These are phyloP conservation scores for Onchidella celtica DNA, from an alignment of 2,888 invertebrate species.

Conservation along the genomic window DNA sequence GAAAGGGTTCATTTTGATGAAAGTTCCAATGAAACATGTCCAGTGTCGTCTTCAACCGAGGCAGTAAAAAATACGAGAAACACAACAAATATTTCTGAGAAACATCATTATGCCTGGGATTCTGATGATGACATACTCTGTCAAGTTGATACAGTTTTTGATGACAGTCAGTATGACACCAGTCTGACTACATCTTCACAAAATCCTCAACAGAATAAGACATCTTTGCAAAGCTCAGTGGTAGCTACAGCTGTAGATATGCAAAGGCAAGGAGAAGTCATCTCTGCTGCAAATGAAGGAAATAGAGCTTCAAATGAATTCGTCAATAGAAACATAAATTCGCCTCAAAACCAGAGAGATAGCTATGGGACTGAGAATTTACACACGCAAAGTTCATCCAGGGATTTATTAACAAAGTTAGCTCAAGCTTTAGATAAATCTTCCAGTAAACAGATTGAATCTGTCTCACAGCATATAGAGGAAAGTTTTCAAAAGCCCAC, in stretches of 20 bases:
- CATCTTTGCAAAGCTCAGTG: not conserved
- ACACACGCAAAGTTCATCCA: not conserved
- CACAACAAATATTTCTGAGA: not conserved
- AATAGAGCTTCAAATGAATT: not conserved
- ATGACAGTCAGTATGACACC: not conserved
- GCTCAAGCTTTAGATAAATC: not conserved
- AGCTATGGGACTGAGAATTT: too few species aligned
- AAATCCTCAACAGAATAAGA: not conserved
- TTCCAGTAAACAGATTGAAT: not conserved
- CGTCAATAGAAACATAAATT: not conserved
- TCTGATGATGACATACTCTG: slow-evolving; percentile 29
- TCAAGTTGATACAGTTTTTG: slow-evolving; percentile 34
- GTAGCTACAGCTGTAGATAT: not conserved
- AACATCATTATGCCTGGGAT: slow-evolving; percentile 24
- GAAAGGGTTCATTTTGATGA: not conserved
- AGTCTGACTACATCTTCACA: not conserved
- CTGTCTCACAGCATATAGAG: not conserved
- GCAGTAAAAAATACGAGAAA: not conserved
- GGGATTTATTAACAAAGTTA: not conserved
- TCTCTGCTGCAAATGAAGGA: not conserved
- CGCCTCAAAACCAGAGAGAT: not conserved
- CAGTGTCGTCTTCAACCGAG: slow-evolving; percentile 27
- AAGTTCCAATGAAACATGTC: not conserved
- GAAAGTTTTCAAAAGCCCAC: slow-evolving; percentile 29
- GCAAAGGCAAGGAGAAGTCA: not conserved